Evolutionary conservation across 2,797 vertebrate species (phyloP).

Genomic region (Sebastes miniatus): DNA sequence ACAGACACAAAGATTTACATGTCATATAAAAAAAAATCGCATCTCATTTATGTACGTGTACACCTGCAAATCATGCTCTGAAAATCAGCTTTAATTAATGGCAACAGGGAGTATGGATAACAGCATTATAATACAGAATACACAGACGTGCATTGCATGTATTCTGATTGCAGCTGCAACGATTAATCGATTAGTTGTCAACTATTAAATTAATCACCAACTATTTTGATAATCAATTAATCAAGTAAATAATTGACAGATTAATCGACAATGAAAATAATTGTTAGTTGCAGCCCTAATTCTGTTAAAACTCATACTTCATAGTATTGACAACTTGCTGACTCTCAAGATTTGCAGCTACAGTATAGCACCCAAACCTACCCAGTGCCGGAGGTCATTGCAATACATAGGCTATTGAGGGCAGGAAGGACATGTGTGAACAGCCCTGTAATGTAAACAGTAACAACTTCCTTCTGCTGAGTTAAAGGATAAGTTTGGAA

Average conservation of each 20-base stretch:
- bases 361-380: background rate
- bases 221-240: no score
- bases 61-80: background rate
- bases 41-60: background rate
- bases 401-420: background rate
- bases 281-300: no score
- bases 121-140: background rate
- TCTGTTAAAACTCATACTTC: no score
- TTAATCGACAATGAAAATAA: no score
- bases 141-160: background rate
- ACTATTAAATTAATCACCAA: no score
- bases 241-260: no score
- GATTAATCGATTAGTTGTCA: no score
- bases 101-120: background rate
- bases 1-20: constrained; percentile 34
- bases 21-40: background rate
- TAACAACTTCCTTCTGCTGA: no score
- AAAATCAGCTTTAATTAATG: background rate
- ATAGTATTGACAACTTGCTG: background rate
- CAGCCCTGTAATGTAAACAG: background rate
- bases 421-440: background rate
- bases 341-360: background rate
- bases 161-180: no score
- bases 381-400: background rate
- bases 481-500: no score